Base-by-base conservation (phyloP, 2,113 vertebrate species). In the Pseudorhombus dupliciocellatus region DNA sequence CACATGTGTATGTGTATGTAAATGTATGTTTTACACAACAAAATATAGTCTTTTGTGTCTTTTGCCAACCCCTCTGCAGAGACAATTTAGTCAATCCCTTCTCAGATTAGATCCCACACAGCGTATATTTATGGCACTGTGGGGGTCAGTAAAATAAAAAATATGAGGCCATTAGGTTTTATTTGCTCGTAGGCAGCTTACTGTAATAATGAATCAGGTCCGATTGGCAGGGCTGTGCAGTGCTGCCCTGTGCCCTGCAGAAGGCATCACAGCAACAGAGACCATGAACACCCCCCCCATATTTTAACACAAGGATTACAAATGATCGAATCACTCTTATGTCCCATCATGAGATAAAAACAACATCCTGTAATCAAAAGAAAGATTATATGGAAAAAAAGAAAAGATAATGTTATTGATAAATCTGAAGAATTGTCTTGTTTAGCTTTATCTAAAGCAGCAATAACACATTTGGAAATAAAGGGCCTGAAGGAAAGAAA, bases 181-280 rank as follows among this genome's bases (percentile, higher is more conserved):
- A 34, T 67, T 28, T 21, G 61, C 44, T 26, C 48, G 22, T 60
- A 34, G n/a, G 59, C 59, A 61, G 24, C 42, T 64, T 51, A 30
- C 10, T 50, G 22, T 22, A 66, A 66, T 60, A 54, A 71, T 14
- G 31, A 2, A 30, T 70, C 6, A 44, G 0, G 15, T 72, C 5
- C 34, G 10, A 37, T 12, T 12, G 34, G 16, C 30, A 7, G 40
- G 28, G 54, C 55, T 37, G 40, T 77, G 79, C 18, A 73, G 79
- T 37, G 34, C 34, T 12, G 11, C 34, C 34, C 34, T 37, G 34
- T 11, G 34, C 34, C 34, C 34, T 70, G 74, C 69, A 81, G 79
- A 81, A 72, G 73, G 73, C 73, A 31, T 76, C 73, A 15, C 57
- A 63, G 73, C 7, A 28, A 22, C 63, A 25, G 5, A 37, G 10